phyloP scores from a whole-genome alignment of 2,888 invertebrate genomes.

The Sinelater perroti region DNA sequence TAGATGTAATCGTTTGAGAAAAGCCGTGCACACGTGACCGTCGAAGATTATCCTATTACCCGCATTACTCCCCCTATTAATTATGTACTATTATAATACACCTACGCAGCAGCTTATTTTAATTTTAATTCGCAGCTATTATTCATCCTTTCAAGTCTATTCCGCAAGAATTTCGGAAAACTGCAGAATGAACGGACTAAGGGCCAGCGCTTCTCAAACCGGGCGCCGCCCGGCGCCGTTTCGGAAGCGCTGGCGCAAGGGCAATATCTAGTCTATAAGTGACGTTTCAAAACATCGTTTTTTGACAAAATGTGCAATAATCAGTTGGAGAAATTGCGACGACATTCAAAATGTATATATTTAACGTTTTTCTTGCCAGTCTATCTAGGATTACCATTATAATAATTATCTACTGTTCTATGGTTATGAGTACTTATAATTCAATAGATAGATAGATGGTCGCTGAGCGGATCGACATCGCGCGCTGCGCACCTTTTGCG shows the following conservation, averaged over 20 bases:
- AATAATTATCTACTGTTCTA: too few relatives aligned
- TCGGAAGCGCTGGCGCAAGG: conserved; percentile 19
- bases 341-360: conserved; percentile 34
- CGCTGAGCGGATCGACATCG: too few relatives aligned
- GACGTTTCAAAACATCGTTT: too few relatives aligned
- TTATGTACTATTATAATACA: too few relatives aligned
- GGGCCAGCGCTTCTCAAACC: conserved; percentile 5
- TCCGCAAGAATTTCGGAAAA: conserved; percentile 21
- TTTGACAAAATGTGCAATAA: conserved; percentile 31
- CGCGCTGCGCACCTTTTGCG: conserved; percentile 28
- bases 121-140: conserved; percentile 17
- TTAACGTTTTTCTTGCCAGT: conserved; percentile 5
- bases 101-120: not conserved
- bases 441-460: too few relatives aligned
- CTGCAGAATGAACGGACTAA: conserved; percentile 10
- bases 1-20: conserved; percentile 20
- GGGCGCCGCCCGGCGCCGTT: not conserved
- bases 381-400: too few relatives aligned
- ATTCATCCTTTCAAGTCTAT: conserved; percentile 18
- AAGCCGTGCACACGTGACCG: conserved; percentile 14
- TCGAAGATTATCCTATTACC: conserved; percentile 24
- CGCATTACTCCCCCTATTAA: conserved; percentile 2
- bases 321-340: too few relatives aligned
- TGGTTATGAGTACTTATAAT: too few relatives aligned
- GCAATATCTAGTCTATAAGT: conserved; percentile 36